Evolutionary conservation across 2,797 vertebrate species (phyloP).

Genomic region (Bucorvus abyssinicus): DNA sequence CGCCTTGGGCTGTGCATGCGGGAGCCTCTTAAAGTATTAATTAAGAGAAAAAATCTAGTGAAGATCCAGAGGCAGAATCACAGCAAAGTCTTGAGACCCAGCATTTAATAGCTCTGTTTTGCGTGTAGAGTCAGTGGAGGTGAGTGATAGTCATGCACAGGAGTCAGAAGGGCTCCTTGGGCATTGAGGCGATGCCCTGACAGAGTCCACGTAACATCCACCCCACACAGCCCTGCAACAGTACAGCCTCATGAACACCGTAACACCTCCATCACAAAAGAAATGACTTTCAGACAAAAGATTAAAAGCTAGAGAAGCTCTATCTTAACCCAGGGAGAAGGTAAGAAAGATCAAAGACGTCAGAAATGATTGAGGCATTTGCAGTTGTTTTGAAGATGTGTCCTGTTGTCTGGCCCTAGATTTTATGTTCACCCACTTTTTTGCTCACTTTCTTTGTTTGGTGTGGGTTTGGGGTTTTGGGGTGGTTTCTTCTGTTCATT

Average conservation of each 20-base stretch:
- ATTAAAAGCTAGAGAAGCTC: neutral
- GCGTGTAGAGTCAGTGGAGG: neutral
- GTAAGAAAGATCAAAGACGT: neutral
- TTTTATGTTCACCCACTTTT: neutral
- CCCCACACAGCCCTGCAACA: neutral
- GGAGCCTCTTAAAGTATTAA: neutral
- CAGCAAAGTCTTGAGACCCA: neutral
- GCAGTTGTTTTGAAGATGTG: neutral
- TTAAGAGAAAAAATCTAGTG: neutral
- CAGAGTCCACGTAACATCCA: fast-evolving
- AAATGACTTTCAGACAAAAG: neutral
- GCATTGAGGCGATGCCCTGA: neutral
- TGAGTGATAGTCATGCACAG: neutral
- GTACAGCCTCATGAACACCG: neutral
- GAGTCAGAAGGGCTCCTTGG: neutral
- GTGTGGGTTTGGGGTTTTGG: neutral
- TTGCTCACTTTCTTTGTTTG: neutral
- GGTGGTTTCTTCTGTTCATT: neutral
- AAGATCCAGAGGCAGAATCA: neutral
- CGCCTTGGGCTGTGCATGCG: neutral
- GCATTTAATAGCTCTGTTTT: neutral
- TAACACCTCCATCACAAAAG: neutral
- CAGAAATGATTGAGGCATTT: neutral
- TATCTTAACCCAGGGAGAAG: neutral
- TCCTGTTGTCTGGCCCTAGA: neutral